These are phyloP conservation scores for Choristoneura rosaceana DNA, from an alignment of 2,888 invertebrate species.

Conservation along the genomic window DNA sequence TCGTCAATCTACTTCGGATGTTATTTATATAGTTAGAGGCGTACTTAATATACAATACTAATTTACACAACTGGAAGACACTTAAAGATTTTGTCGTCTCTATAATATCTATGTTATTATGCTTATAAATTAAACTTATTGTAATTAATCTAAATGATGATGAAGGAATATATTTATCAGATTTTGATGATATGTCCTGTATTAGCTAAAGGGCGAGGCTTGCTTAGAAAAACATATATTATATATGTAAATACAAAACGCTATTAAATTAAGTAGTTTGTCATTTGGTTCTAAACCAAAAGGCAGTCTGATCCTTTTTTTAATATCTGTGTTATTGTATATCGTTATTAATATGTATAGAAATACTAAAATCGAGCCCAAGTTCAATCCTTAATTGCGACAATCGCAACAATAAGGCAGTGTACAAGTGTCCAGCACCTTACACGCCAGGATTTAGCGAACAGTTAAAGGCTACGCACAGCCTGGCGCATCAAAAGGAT, in stretches of 20 bases:
- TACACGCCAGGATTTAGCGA: not conserved
- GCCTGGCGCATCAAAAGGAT: not conserved
- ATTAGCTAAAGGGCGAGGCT: constrained; percentile 28
- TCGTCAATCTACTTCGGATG: not conserved
- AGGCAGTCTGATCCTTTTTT: not conserved
- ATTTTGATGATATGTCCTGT: constrained; percentile 25
- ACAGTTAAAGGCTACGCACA: not conserved
- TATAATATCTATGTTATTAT: constrained; percentile 54
- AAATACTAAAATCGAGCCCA: constrained; percentile 46
- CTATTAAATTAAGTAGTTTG: not conserved
- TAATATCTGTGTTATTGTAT: not conserved
- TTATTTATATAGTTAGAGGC: constrained; percentile 53
- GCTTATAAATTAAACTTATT: constrained; percentile 52
- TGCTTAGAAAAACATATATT: not conserved
- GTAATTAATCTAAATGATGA: constrained; percentile 36
- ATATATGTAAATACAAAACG: not conserved
- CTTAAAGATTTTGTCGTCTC: constrained; percentile 69
- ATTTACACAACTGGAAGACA: constrained; percentile 70
- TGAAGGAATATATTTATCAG: constrained; percentile 16
- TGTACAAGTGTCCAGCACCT: not conserved
- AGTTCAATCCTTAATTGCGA: constrained; percentile 37
- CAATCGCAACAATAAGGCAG: not conserved
- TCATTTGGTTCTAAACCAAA: not conserved
- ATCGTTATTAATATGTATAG: not conserved
- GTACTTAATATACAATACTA: constrained; percentile 44